A percentile compares a stretch with the other conserved stretches of the same genome.
phyloP scores from a whole-genome alignment of 2,888 invertebrate species.

The Melieria picta region DNA sequence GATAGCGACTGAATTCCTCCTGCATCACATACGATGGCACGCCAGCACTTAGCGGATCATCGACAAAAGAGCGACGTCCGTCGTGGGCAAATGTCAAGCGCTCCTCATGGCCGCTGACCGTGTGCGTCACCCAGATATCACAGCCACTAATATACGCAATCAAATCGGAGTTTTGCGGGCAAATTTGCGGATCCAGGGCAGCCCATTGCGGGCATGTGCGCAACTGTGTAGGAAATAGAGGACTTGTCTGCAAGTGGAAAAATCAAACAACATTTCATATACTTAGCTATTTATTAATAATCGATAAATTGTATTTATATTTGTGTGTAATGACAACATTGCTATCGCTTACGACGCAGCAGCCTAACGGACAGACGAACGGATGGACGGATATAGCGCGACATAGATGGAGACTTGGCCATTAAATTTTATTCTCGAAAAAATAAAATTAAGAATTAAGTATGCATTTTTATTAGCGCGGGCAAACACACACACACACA shows the following conservation, averaged over 20 bases:
- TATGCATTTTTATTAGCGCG: too few species aligned
- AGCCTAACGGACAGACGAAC: too few species aligned
- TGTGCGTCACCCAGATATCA: constrained; percentile 87
- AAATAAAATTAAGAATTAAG: too few species aligned
- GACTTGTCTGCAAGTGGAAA: constrained; percentile 63
- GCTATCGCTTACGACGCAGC: too few species aligned
- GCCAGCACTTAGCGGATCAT: constrained; percentile 90
- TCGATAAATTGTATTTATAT: too few species aligned
- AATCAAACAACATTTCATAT: background rate
- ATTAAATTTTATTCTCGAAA: too few species aligned
- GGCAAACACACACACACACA: too few species aligned
- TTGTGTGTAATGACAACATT: too few species aligned
- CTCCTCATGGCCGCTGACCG: constrained; percentile 73
- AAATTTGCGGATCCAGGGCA: constrained; percentile 81
- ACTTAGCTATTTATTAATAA: too few species aligned
- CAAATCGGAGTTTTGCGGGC: constrained; percentile 71
- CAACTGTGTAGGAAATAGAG: constrained; percentile 76
- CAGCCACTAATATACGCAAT: constrained; percentile 90
- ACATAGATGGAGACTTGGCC: too few species aligned
- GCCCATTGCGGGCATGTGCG: constrained; percentile 73
- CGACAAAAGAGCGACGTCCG: constrained; percentile 75
- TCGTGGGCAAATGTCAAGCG: constrained; percentile 77
- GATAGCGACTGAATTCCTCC: constrained; percentile 96
- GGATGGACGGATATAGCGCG: too few species aligned
- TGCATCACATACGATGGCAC: constrained; percentile 98